phyloP scores from a whole-genome alignment of 2,888 invertebrate species.

The Epistrophella euchroma region DNA sequence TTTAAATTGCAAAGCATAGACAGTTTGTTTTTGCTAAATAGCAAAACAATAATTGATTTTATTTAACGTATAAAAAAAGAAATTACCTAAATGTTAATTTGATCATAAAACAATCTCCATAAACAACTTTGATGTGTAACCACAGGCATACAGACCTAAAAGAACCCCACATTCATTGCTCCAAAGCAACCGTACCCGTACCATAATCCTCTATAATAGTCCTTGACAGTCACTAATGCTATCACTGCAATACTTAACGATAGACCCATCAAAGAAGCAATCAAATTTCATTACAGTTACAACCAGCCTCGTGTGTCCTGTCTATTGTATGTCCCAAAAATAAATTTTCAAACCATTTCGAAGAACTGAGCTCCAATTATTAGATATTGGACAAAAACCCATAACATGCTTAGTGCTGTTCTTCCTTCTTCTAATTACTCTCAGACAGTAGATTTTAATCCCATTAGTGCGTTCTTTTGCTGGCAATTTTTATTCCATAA shows the following conservation, averaged over 20 bases:
- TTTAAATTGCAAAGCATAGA: background rate
- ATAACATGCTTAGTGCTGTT: background rate
- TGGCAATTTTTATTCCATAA: slow-evolving; percentile 61
- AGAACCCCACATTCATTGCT: no score
- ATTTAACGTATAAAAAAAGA: background rate
- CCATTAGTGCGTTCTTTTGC: slow-evolving; percentile 51
- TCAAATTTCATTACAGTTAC: slow-evolving; percentile 28
- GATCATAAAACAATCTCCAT: background rate
- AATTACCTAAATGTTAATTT: background rate
- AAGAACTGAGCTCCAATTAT: background rate
- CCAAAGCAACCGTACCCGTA: no score
- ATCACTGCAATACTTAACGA: slow-evolving; percentile 26
- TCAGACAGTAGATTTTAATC: slow-evolving; percentile 67
- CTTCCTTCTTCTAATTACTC: slow-evolving; percentile 46
- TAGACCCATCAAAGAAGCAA: slow-evolving; percentile 23
- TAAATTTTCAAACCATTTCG: slow-evolving; percentile 18
- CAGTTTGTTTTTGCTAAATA: background rate
- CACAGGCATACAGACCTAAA: background rate
- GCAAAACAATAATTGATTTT: background rate
- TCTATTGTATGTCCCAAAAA: slow-evolving; percentile 22
- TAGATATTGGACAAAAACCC: background rate
- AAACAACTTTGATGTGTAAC: background rate
- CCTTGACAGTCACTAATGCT: slow-evolving; percentile 27
- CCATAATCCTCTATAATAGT: background rate
- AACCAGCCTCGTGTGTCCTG: background rate